Evolutionary conservation across 1,140 invertebrate species (phyloP), one percentile per base, ranked within the genome.

Genomic region (Odontomachus brunneus): DNA sequence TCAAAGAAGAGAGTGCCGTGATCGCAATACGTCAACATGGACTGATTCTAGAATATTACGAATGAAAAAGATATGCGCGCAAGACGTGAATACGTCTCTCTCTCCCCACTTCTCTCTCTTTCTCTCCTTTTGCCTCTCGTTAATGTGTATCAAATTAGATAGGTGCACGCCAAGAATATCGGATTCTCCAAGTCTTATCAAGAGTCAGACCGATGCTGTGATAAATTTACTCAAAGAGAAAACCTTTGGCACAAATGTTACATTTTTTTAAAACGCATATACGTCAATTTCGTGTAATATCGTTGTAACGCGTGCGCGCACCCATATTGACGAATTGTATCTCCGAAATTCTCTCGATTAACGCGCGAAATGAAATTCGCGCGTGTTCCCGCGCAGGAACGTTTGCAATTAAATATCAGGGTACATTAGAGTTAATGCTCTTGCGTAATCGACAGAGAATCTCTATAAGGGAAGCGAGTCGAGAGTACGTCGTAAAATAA

Each of bases 1-100:
- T 57, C 63, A 44, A 62, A 67, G n/a, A 81, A 62, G n/a, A 63
- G 48, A 38, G 57, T 49, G 81, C 33, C 60, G 29, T 72, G 7
- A 48, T 57, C 51, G 7, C 15, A 69, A 78, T 19, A 55, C 49
- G n/a, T 9, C 17, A 38, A 19, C 53, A 22, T 55, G 0, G n/a
- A 51, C 63, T 63, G n/a, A 22, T 5, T 26, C 5, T 24, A 15
- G 24, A 49, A 49, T 4, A 17, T 7, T 29, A 22, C 17, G 15
- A 66, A 24, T 24, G 11, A 49, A 5, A 5, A 72, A 75, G 67
- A 76, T 53, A 3, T 4, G 4, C 12, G 24, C 9, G 5, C 22
- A 15, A 48, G 29, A 5, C 29, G 29, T 38, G 14, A 44, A 33
- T 7, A 4, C 24, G 1, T 14, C n/a, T 33, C 5, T 33, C 29